phyloP scores from a whole-genome alignment of 2,113 vertebrate genomes.

The Regulus satrapa region DNA sequence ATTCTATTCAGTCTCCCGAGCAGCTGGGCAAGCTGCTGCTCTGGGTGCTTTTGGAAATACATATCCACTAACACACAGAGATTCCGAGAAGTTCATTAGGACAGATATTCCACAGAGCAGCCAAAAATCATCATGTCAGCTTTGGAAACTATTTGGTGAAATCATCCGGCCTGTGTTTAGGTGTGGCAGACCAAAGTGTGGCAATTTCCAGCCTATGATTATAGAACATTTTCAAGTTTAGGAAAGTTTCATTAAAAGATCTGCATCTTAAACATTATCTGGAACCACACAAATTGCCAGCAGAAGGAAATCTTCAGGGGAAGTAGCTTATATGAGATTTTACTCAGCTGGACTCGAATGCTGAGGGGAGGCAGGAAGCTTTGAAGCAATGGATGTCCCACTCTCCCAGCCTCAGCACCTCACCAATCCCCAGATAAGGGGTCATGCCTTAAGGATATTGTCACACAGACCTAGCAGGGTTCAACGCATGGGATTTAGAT shows the following conservation, averaged over 20 bases:
- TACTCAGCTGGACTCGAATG: neutral
- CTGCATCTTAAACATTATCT: neutral
- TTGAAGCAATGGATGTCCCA: neutral
- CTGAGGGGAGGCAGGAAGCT: neutral
- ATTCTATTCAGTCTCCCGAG: neutral
- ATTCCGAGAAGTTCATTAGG: neutral
- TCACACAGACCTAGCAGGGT: neutral
- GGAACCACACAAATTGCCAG: neutral
- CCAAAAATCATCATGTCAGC: neutral
- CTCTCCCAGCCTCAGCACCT: neutral
- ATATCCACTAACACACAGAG: neutral
- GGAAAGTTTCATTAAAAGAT: neutral
- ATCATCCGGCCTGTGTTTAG: neutral
- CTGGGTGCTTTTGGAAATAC: neutral
- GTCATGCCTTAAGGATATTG: neutral
- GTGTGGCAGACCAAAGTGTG: fast-evolving
- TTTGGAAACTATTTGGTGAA: neutral
- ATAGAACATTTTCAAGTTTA: neutral
- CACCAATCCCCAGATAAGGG: neutral
- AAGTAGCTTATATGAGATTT: neutral
- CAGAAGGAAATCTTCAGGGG: neutral
- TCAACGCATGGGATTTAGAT: neutral
- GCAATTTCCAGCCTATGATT: neutral
- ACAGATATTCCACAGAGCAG: neutral
- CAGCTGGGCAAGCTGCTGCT: neutral